Evolutionary conservation across 2,113 vertebrate species (phyloP).

Genomic region (Antennarius striatus): DNA sequence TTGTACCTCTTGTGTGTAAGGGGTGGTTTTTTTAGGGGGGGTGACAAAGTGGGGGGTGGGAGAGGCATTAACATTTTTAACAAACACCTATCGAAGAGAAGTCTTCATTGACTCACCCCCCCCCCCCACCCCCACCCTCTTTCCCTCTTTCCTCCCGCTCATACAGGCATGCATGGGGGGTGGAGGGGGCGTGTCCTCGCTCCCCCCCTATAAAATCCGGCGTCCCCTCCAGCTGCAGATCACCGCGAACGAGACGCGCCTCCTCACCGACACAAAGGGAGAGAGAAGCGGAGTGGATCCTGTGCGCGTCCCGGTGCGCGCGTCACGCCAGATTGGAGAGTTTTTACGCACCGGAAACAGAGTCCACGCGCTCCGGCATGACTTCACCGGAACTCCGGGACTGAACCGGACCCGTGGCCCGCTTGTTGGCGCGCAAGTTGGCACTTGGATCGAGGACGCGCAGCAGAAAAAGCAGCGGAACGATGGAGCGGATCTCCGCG

Average conservation of each 20-base stretch:
- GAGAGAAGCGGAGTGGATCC: not conserved
- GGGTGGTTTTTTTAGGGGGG: not conserved
- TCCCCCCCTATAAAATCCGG: constrained; percentile 81
- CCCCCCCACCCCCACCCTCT: constrained; percentile 27
- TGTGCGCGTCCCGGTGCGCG: constrained; percentile 20
- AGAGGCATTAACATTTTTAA: constrained; percentile 67
- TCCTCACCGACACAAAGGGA: constrained; percentile 14
- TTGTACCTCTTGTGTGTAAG: constrained; percentile 19
- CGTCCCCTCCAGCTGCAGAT: constrained; percentile 44
- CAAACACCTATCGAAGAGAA: constrained; percentile 78
- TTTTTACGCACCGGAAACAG: not conserved
- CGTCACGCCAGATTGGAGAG: constrained; percentile 1
- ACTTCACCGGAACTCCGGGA: constrained; percentile 30
- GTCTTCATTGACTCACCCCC: constrained; percentile 49
- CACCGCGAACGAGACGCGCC: not conserved
- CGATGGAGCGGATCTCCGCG: constrained; percentile 58
- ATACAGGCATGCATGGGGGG: too few species aligned
- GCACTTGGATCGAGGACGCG: constrained; percentile 20
- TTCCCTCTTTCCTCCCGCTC: not conserved
- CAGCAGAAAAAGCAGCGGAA: not conserved
- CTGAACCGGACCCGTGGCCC: constrained; percentile 39
- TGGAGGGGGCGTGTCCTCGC: constrained; percentile 62
- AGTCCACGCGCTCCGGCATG: constrained; percentile 30
- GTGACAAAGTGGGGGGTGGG: constrained; percentile 42
- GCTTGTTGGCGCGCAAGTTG: constrained; percentile 57